A percentile compares a stretch with the other conserved stretches of the same genome.
These are phyloP conservation scores for Apodemia zela DNA, from an alignment of 2,888 invertebrate species.

Conservation along the genomic window DNA sequence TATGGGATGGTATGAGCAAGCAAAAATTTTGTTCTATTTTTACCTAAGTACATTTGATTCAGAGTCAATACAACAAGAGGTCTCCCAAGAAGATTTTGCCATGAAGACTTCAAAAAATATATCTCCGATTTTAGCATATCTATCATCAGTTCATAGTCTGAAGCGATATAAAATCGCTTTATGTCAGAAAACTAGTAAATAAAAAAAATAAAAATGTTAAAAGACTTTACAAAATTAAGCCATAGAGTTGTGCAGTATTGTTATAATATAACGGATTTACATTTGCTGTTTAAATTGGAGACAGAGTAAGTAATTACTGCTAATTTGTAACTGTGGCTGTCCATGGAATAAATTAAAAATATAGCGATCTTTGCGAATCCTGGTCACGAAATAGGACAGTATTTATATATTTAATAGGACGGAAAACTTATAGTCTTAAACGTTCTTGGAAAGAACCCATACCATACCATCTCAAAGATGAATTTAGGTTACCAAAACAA, in stretches of 20 bases:
- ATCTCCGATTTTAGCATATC: slow-evolving; percentile 98
- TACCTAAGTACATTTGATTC: slow-evolving; percentile 95
- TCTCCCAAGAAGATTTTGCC: slow-evolving; percentile 98
- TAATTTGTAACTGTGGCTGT: too few species aligned
- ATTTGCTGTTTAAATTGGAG: too few species aligned
- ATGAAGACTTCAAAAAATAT: slow-evolving; percentile 98
- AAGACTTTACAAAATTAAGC: slow-evolving; percentile 4
- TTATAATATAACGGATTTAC: too few species aligned
- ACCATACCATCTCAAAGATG: too few species aligned
- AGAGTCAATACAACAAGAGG: slow-evolving; percentile 95
- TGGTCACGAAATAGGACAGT: too few species aligned
- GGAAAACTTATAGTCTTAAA: too few species aligned
- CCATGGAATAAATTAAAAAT: too few species aligned
- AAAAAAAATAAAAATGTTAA: slow-evolving; percentile 31
- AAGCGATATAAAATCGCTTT: slow-evolving; percentile 98
- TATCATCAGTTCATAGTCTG: slow-evolving; percentile 98
- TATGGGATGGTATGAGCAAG: slow-evolving; percentile 17
- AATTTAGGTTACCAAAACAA: too few species aligned
- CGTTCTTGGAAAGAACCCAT: too few species aligned
- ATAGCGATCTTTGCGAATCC: too few species aligned
- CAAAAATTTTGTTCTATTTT: slow-evolving; percentile 30
- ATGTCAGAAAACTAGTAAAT: slow-evolving; percentile 95
- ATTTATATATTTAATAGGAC: too few species aligned
- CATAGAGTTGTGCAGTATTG: background rate
- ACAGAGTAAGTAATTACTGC: too few species aligned